Percentiles rank a stretch among this genome's conserved stretches.
phyloP scores from a whole-genome alignment of 2,888 invertebrate species.

The Meteorus colon region DNA sequence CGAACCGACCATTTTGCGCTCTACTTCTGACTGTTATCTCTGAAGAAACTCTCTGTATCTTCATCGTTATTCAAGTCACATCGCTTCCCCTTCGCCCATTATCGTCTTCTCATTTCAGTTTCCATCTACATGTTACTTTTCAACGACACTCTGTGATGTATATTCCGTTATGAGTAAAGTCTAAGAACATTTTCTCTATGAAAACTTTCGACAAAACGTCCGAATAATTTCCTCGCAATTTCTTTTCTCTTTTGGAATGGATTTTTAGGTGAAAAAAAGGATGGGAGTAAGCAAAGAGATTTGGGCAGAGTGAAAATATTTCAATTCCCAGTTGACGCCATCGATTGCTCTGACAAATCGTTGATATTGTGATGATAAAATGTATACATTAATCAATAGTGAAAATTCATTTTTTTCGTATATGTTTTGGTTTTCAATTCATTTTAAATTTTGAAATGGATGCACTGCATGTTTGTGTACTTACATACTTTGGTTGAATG shows the following conservation, averaged over 20 bases:
- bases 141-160: too few species aligned
- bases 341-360: slow-evolving; percentile 17
- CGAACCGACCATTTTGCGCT: not conserved
- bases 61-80: not conserved
- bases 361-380: not conserved
- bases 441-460: not conserved
- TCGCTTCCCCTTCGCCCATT: not conserved
- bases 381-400: too few species aligned
- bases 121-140: too few species aligned
- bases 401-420: too few species aligned
- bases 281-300: too few species aligned
- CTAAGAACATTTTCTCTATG: too few species aligned
- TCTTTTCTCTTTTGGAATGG: too few species aligned
- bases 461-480: not conserved
- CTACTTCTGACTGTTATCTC: too few species aligned
- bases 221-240: too few species aligned
- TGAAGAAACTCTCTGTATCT: not conserved
- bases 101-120: not conserved
- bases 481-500: not conserved
- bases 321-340: not conserved
- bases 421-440: not conserved
- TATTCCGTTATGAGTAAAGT: too few species aligned
- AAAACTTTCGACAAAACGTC: too few species aligned
- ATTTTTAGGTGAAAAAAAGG: too few species aligned
- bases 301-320: not conserved